Conservation (phyloP, 2,888 invertebrate species). For the Andrena hattorfiana region DNA sequence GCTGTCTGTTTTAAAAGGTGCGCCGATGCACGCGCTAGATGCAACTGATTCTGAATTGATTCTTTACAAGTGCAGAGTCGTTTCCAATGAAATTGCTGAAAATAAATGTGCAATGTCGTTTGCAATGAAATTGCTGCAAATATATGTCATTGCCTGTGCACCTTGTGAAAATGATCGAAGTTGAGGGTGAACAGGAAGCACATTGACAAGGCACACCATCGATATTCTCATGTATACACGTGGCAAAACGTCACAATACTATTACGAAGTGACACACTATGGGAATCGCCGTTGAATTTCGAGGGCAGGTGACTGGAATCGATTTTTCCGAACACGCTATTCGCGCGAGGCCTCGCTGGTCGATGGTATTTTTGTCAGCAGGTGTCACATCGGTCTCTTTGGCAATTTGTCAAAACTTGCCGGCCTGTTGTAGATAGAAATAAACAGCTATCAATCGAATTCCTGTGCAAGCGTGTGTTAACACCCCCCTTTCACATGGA, state of each 20-base stretch:
- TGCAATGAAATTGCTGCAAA: neutral
- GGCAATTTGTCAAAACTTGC: slow-evolving; percentile 45
- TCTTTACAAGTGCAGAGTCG: neutral
- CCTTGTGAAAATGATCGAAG: neutral
- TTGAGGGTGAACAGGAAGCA: slow-evolving; percentile 34
- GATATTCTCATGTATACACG: slow-evolving; percentile 38
- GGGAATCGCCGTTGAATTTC: slow-evolving; percentile 72
- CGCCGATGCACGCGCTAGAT: too few relatives aligned
- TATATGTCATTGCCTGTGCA: neutral
- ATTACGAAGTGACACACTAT: slow-evolving; percentile 52
- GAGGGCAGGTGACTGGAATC: slow-evolving; percentile 76
- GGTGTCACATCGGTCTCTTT: slow-evolving; percentile 60
- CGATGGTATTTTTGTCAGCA: slow-evolving; percentile 58
- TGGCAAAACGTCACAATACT: slow-evolving; percentile 27
- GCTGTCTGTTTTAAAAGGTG: too few relatives aligned
- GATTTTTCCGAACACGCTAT: slow-evolving; percentile 66
- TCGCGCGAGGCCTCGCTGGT: slow-evolving; percentile 39
- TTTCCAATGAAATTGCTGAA: neutral
- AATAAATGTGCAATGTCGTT: neutral
- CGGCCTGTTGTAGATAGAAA: neutral
- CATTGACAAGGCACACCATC: slow-evolving; percentile 21
- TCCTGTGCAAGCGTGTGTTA: too few relatives aligned
- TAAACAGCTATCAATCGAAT: neutral
- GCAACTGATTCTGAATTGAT: too few relatives aligned
- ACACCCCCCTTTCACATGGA: neutral